Conservation (phyloP, 2,797 vertebrate genomes). For the Euthynnus affinis region DNA sequence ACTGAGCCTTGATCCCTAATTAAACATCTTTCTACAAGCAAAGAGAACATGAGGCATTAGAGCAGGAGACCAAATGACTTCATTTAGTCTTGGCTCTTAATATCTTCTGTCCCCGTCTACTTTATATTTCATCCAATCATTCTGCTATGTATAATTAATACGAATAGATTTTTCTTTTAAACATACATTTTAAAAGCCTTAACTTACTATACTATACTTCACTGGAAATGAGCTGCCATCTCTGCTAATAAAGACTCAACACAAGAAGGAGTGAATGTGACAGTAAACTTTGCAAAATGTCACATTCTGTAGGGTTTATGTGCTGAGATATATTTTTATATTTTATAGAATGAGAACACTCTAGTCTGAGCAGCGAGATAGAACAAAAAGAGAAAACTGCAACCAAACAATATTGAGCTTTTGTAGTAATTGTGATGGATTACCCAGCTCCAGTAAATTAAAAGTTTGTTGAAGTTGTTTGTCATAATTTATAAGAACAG, state of each 20-base stretch:
- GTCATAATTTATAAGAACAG: slow-evolving; percentile 17
- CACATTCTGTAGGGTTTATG: neutral
- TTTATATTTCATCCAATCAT: neutral
- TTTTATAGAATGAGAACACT: neutral
- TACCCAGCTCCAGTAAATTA: neutral
- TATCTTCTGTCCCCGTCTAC: neutral
- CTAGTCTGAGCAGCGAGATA: neutral
- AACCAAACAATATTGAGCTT: slow-evolving; percentile 1
- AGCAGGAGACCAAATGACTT: neutral
- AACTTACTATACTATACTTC: neutral
- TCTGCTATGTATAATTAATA: neutral
- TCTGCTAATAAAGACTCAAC: neutral
- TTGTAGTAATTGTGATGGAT: slow-evolving; percentile 27
- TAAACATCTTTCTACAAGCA: neutral
- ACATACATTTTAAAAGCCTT: neutral
- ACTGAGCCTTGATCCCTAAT: neutral
- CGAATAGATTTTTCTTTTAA: neutral
- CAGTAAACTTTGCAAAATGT: neutral
- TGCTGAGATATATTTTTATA: neutral
- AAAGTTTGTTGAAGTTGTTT: slow-evolving; percentile 5
- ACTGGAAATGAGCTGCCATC: slow-evolving; percentile 14
- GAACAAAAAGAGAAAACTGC: neutral
- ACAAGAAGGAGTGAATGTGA: no score
- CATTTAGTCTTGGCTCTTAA: neutral
- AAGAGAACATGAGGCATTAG: neutral